Percentiles rank a stretch among this genome's conserved stretches.
phyloP scores from a whole-genome alignment of 2,797 vertebrate genomes.

The Leptoclinus maculatus region DNA sequence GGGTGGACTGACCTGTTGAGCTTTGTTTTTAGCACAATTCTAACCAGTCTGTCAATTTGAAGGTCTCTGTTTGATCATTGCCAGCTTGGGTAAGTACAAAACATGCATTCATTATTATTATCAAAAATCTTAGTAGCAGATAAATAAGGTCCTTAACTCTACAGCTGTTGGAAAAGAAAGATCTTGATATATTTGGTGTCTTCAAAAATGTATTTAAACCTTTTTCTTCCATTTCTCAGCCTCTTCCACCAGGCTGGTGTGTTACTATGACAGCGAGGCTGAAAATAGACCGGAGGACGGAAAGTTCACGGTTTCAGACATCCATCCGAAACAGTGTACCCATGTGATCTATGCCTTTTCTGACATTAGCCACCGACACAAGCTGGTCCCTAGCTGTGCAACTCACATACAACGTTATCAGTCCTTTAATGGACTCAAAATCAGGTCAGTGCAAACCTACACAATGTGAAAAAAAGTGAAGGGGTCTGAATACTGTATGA shows the following conservation, averaged over 20 bases:
- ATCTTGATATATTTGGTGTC: not conserved
- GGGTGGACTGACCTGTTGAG: not conserved
- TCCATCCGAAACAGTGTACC: constrained; percentile 84
- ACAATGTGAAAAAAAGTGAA: not conserved
- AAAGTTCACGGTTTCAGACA: constrained; percentile 68
- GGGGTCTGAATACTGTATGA: not conserved
- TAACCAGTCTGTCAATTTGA: constrained; percentile 15
- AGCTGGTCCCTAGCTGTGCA: constrained; percentile 70
- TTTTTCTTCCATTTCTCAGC: constrained; percentile 58
- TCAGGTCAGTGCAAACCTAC: constrained; percentile 43
- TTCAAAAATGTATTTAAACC: not conserved
- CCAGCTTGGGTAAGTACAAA: constrained; percentile 50
- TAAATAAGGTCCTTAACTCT: not conserved
- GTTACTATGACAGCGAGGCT: constrained; percentile 85
- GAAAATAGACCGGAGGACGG: constrained; percentile 58
- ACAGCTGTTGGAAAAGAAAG: not conserved
- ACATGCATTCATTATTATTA: not conserved
- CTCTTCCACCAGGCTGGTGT: constrained; percentile 75
- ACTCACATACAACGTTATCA: constrained; percentile 74
- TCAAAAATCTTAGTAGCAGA: not conserved
- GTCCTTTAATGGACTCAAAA: constrained; percentile 80
- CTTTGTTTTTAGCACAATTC: not conserved
- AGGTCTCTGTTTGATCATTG: constrained; percentile 56
- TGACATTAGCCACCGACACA: constrained; percentile 62
- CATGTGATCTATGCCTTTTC: constrained; percentile 86